Evolutionary conservation across 1,140 invertebrate species (phyloP), one percentile per base, ranked within the genome.

Genomic region (Archegozetes longisetosus): DNA sequence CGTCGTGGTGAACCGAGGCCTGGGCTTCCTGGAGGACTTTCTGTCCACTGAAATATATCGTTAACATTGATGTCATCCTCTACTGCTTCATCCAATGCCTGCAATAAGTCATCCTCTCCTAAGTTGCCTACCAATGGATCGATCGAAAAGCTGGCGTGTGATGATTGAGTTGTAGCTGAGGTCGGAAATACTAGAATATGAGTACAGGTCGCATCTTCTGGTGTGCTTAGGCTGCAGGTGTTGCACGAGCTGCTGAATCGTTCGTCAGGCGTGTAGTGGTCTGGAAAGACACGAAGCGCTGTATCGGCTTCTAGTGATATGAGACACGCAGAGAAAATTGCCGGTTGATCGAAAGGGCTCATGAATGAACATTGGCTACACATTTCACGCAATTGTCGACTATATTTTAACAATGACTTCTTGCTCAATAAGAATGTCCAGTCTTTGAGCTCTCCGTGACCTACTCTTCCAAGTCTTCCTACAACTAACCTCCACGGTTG

Each of bases 101-200:
- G 78, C 63, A 86, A 79, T 26, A 87, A 72, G 65, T 84, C 82
- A 66, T 86, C 85, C 67, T 85, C 84, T 27, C 80, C 83, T 28
- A 84, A 68, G 64, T 84, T 83, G 54, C 82, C 51, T 80, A 63
- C 60, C 23, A 64, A 47, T 17, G 66, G 53, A 57, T 66, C 67
- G 13, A 69, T 63, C 24, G 64, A 47, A 64, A 62, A 64, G 27
- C 25, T 67, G 4, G 20, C 64, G 32, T 68, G 66, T 17, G 62
- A 60, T 29, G 62, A 62, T 55, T 91, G 88, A 58, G 90, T 91
- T 29, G 88, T 92, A 27, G 94, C 91, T 58, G 91, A 96, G 9
- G 91, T 98, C 52, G 95, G 95, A 75, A 98, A 98, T 61, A 98
- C 94, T 61, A 98, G 80, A 65, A 99, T 98, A 72, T 99, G 95